Evolutionary conservation across 1,140 invertebrate genomes (phyloP).

Genomic region (Zophobas atratus): DNA sequence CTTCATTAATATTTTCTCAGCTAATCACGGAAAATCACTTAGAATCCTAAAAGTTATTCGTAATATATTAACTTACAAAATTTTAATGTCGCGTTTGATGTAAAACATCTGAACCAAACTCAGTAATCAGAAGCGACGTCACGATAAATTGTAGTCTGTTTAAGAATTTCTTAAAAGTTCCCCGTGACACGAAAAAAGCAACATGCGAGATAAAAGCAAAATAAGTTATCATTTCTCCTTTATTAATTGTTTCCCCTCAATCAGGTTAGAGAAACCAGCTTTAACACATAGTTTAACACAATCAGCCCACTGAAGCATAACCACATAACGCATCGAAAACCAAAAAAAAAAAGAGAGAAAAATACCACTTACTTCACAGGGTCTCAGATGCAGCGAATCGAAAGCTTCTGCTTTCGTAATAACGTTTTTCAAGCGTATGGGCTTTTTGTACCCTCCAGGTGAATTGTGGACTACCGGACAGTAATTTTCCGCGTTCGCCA

Average conservation of each 20-base stretch:
- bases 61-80: no score
- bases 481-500: slow-evolving; percentile 44
- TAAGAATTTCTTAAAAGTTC: no score
- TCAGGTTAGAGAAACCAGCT: neutral
- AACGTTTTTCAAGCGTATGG: slow-evolving; percentile 75
- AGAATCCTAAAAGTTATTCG: no score
- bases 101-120: no score
- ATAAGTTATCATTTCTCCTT: no score
- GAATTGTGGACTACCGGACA: slow-evolving; percentile 55
- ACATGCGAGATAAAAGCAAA: no score
- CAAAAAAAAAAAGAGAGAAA: slow-evolving; percentile 17
- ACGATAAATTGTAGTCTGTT: no score
- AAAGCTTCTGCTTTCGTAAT: slow-evolving; percentile 74
- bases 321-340: neutral
- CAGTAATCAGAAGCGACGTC: no score
- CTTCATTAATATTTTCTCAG: no score
- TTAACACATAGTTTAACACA: neutral
- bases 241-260: slow-evolving; percentile 1
- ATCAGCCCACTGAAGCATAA: neutral
- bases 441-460: slow-evolving; percentile 69
- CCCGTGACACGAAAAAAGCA: no score
- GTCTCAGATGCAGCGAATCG: slow-evolving; percentile 73
- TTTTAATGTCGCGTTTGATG: no score
- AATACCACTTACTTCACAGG: slow-evolving; percentile 59
- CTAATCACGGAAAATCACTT: no score